Percentiles rank a stretch among this genome's conserved stretches.
phyloP scores from a whole-genome alignment of 2,797 vertebrate species.

The Buceros bicornis region DNA sequence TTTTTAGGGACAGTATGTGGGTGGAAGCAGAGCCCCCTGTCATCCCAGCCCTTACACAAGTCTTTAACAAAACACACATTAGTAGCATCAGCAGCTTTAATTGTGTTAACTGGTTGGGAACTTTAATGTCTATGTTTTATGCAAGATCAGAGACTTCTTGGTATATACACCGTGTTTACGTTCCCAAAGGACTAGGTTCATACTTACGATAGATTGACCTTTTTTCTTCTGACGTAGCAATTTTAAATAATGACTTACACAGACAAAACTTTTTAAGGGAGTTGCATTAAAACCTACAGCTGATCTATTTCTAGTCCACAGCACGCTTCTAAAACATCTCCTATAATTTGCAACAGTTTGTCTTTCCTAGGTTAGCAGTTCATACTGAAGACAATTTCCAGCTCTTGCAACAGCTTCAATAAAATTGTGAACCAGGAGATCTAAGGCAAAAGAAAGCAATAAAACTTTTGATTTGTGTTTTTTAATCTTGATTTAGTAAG shows the following conservation, averaged over 20 bases:
- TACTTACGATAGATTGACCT: neutral
- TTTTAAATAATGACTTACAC: neutral
- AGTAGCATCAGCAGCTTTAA: neutral
- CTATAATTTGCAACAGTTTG: neutral
- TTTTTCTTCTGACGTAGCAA: neutral
- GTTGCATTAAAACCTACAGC: neutral
- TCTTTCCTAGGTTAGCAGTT: neutral
- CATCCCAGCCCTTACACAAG: neutral
- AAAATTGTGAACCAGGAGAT: neutral
- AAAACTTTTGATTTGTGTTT: neutral
- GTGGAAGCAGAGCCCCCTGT: neutral
- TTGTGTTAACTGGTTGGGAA: neutral
- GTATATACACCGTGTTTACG: neutral
- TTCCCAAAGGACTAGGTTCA: neutral
- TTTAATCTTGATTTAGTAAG: neutral
- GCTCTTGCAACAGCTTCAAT: neutral
- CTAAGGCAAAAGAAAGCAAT: neutral
- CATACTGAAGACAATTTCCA: neutral
- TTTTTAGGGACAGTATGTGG: neutral
- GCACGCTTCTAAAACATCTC: neutral
- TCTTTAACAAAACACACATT: neutral
- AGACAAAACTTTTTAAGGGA: neutral
- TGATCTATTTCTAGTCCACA: neutral
- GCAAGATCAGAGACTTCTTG: neutral
- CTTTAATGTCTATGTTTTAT: neutral